Base-by-base conservation (phyloP, 2,888 invertebrate species). In the Heliconius ismenius region DNA sequence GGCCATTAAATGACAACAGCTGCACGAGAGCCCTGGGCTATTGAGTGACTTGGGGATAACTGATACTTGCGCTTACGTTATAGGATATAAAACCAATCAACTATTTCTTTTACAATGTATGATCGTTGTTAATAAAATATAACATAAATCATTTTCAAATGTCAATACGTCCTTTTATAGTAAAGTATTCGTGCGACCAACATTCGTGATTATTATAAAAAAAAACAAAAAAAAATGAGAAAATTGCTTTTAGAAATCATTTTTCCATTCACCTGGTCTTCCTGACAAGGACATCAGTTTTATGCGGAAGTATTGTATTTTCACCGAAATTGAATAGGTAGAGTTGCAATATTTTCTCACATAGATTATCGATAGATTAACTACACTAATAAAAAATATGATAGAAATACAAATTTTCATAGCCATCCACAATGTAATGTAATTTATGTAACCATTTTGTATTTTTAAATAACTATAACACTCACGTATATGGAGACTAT, bases 1-100 rank as follows among this genome's bases (percentile, higher is more conserved):
- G 82, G 84, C 86, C 85, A 88, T 90, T 89, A 90, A 89, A 86
- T 80, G 83, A 84, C 84, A 83, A 80, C 82, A 78, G 78, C 82
- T 79, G 82, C 81, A 78, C 78, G 75, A 78, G 78, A 76, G 78
- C 81, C 75, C 75, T 75, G 74, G 69, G 79, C 78, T 77, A 80
- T 49, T 63, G 80, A 76, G 73, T 76, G 74, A 76, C 78, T 79
- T 75, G 68, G 73, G 43, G 67, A 73, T 60, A 79, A 77, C 75
- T 78, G 78, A 78, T 76, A 75, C 73, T 58, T 36, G 54, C 68
- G 62, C 67, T 60, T 65, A 73, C 32, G 60, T 72, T 75, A 64
- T 62, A 72, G 39, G 75, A 65, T 72, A 63, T 76, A 73, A 64
- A 76, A 73, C 62, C 67, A 67, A 78, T 74, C 64, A 78, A 64